Evolutionary conservation across 2,888 invertebrate genomes (phyloP).

Genomic region (Drosophila putrida): DNA sequence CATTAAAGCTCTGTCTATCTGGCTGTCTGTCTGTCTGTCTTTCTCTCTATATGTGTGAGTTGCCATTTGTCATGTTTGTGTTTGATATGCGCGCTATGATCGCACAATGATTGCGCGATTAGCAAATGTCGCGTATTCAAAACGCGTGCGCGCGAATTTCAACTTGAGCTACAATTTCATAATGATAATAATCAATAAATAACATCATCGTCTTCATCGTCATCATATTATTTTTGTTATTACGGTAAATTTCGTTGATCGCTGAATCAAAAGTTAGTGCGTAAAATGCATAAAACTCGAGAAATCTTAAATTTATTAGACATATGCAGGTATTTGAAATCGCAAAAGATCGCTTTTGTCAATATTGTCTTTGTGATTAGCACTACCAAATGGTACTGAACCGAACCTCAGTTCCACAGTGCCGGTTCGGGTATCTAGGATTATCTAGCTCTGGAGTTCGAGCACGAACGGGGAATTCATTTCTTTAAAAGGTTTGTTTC

Average conservation of each 20-base stretch:
- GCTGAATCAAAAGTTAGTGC: background rate
- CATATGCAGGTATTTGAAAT: no score
- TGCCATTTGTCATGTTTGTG: slow-evolving; percentile 48
- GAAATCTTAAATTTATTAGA: no score
- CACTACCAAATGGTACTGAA: no score
- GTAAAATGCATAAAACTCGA: no score
- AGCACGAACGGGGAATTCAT: no score
- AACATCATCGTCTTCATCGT: slow-evolving; percentile 34
- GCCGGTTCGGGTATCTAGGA: no score
- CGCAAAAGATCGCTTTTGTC: no score
- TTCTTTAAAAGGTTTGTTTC: no score
- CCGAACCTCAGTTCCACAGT: no score
- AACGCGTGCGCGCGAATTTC: slow-evolving; percentile 76
- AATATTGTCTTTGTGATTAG: no score
- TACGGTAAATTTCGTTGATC: slow-evolving; percentile 10
- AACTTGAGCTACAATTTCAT: slow-evolving; percentile 65
- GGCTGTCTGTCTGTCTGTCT: slow-evolving; percentile 7
- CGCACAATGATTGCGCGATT: slow-evolving; percentile 69
- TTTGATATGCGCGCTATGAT: slow-evolving; percentile 58
- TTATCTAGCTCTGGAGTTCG: no score
- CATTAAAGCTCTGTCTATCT: slow-evolving; percentile 12
- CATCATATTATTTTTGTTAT: slow-evolving; percentile 19
- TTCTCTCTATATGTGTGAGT: slow-evolving; percentile 9
- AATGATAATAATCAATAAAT: slow-evolving; percentile 47
- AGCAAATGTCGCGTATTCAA: slow-evolving; percentile 69